phyloP scores from a whole-genome alignment of 37 sponge, comb jelly and placozoan species.

The Halichondria panicea region DNA sequence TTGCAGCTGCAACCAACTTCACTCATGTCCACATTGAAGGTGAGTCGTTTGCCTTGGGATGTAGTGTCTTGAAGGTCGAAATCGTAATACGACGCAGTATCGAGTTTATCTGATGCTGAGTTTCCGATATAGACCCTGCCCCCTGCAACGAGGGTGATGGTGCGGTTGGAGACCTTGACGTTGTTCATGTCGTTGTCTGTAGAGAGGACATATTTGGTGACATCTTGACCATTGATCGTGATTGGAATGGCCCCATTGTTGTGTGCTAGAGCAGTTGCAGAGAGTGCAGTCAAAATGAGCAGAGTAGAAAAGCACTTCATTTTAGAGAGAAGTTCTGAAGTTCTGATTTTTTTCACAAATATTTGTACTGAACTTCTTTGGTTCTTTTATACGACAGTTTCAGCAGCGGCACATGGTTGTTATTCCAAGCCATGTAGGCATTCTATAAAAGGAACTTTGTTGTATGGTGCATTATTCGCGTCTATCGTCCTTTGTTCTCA shows the following conservation, averaged over 20 bases:
- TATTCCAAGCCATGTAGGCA: too few relatives aligned
- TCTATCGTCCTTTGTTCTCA: too few relatives aligned
- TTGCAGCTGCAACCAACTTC: constrained; percentile 40
- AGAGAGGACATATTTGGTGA: constrained; percentile 40
- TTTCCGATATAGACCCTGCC: constrained; percentile 31
- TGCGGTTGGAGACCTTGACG: not conserved
- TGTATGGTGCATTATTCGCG: too few relatives aligned
- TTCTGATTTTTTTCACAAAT: too few relatives aligned
- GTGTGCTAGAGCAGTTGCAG: constrained; percentile 11
- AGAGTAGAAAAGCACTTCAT: too few relatives aligned
- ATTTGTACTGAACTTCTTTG: too few relatives aligned
- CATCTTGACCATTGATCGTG: constrained; percentile 18
- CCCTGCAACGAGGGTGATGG: constrained; percentile 22
- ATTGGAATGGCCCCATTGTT: constrained; percentile 26
- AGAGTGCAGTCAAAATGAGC: too few relatives aligned
- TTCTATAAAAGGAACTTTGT: too few relatives aligned
- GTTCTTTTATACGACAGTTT: too few relatives aligned
- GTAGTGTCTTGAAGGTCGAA: not conserved
- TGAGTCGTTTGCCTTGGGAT: constrained; percentile 41
- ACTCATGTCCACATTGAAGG: constrained; percentile 22
- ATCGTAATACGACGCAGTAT: constrained; percentile 7
- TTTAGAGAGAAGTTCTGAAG: too few relatives aligned
- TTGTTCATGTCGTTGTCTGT: not conserved
- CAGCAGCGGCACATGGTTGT: too few relatives aligned
- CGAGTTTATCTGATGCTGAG: not conserved